Evolutionary conservation across 2,888 invertebrate genomes (phyloP).

Genomic region (Erebia epiphron): DNA sequence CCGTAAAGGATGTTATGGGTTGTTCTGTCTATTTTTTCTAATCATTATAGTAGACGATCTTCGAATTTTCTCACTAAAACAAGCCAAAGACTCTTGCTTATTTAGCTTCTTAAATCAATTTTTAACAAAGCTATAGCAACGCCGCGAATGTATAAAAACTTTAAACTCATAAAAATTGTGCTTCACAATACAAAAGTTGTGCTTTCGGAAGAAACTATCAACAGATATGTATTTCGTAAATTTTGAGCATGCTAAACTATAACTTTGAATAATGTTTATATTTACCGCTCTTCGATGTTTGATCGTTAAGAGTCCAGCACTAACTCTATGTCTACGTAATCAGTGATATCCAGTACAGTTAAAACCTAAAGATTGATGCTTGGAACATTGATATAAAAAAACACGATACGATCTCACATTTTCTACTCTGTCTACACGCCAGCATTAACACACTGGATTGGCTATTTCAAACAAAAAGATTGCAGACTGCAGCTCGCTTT

Average conservation of each 20-base stretch:
- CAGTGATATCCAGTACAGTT: conserved; percentile 5
- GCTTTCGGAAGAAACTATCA: conserved; percentile 54
- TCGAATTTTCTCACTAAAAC: too few relatives aligned
- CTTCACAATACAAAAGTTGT: conserved; percentile 51
- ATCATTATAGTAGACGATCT: too few relatives aligned
- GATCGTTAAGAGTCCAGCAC: conserved; percentile 28
- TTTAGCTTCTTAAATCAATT: neutral
- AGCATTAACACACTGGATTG: too few relatives aligned
- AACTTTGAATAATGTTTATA: conserved; percentile 32
- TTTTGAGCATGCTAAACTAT: conserved; percentile 47
- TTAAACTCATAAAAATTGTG: conserved; percentile 14
- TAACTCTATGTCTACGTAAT: conserved; percentile 8
- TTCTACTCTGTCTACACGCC: too few relatives aligned
- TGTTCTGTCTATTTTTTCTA: too few relatives aligned
- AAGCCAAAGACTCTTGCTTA: too few relatives aligned
- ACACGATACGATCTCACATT: neutral
- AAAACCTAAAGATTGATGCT: neutral
- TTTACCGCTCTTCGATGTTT: conserved; percentile 28
- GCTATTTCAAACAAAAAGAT: too few relatives aligned
- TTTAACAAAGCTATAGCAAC: neutral
- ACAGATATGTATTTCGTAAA: conserved; percentile 23
- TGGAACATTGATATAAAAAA: conserved; percentile 8
- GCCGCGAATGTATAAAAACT: neutral
- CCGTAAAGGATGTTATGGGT: neutral
- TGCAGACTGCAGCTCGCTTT: too few relatives aligned